phyloP scores from a whole-genome alignment of 2,797 vertebrate species.

The Aphelocoma californica region DNA sequence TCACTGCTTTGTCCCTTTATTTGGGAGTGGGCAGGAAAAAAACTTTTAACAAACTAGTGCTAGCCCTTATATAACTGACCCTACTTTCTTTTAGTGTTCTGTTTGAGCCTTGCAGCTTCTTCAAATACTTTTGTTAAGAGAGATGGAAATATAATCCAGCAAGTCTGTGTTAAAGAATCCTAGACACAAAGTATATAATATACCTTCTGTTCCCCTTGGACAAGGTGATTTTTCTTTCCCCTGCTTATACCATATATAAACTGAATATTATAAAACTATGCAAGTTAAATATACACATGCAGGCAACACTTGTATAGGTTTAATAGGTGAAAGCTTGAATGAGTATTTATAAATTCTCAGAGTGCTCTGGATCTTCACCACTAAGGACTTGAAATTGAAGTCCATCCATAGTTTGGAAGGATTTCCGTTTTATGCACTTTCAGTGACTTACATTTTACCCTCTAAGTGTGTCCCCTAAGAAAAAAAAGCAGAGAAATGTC shows the following conservation, averaged over 20 bases:
- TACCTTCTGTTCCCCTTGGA: conserved; percentile 29
- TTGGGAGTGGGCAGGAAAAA: conserved; percentile 29
- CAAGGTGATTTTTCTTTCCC: conserved; percentile 56
- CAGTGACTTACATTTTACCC: not conserved
- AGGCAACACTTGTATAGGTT: not conserved
- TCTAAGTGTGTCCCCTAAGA: conserved; percentile 29
- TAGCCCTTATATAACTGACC: conserved; percentile 6
- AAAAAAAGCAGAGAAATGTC: not conserved
- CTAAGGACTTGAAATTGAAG: conserved; percentile 8
- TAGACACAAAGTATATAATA: conserved; percentile 39
- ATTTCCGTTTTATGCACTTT: conserved; percentile 41
- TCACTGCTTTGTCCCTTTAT: conserved; percentile 59
- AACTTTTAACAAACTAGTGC: not conserved
- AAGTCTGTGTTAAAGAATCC: conserved; percentile 37
- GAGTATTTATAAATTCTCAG: conserved; percentile 48
- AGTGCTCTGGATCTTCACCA: conserved; percentile 31
- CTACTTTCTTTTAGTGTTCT: conserved; percentile 6
- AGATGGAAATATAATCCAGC: conserved; percentile 51
- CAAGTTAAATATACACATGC: conserved; percentile 31
- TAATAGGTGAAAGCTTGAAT: conserved; percentile 43
- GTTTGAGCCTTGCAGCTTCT: conserved; percentile 36
- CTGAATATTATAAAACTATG: conserved; percentile 29
- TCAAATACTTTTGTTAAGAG: conserved; percentile 31
- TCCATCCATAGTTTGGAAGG: not conserved
- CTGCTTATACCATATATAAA: conserved; percentile 50